Evolutionary conservation across 2,888 invertebrate species (phyloP).

Genomic region (Allacma fusca): DNA sequence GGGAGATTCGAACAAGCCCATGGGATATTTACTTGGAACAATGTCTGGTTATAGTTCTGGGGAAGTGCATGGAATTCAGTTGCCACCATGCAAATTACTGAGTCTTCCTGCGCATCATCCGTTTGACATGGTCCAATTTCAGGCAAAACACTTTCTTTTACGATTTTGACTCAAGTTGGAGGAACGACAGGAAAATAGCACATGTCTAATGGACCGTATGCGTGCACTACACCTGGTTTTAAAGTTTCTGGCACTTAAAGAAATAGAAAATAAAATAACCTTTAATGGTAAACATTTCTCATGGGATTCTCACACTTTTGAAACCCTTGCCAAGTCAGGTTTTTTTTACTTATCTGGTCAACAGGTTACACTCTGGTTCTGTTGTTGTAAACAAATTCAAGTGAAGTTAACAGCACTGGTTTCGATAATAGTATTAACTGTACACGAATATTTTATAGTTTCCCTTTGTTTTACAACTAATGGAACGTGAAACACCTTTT

Average conservation of each 20-base stretch:
- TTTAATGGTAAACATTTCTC: background rate
- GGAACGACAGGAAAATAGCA: background rate
- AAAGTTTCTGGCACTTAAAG: background rate
- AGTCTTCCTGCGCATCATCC: background rate
- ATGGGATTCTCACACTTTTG: background rate
- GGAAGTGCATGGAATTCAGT: background rate
- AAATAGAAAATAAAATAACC: background rate
- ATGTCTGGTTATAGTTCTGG: no score
- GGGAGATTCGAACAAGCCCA: no score
- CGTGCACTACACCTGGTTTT: background rate
- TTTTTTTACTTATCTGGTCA: background rate
- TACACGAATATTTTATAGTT: no score
- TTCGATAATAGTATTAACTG: no score
- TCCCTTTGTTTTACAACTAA: no score
- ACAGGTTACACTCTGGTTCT: background rate
- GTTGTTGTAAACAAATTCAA: no score
- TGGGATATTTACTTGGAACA: no score
- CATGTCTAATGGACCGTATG: conserved; percentile 23
- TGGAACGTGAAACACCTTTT: no score
- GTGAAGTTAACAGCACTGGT: no score
- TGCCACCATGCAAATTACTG: background rate
- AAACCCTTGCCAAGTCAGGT: background rate
- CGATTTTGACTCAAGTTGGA: background rate
- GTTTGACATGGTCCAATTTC: conserved; percentile 40
- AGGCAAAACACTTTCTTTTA: conserved; percentile 33